Base-by-base conservation (phyloP, 2,888 invertebrate genomes). In the Sinopyrophorus schimmeli region DNA sequence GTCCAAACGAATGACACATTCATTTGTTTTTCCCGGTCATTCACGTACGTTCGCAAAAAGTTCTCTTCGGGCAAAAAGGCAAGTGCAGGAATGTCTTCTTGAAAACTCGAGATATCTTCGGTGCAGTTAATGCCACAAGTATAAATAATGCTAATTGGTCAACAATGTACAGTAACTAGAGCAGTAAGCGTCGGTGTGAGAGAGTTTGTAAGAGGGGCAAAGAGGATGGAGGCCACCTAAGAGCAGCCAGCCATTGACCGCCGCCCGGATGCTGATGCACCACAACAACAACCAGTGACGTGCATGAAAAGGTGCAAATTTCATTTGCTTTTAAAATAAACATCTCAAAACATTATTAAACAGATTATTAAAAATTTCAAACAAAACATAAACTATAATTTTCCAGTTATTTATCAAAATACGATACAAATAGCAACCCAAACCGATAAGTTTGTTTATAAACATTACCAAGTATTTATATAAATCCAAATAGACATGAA, bases 221-320 rank as follows among this genome's bases (percentile, higher is more conserved):
- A 47, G 32, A 54, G 51, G 44, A 51, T 31, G 50, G 42, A 54
- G 54, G 52, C 53, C 53, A 53, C 54, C 55, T 54, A 54, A 50
- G 53, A 58, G 57, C 53, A 59, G 53, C 53, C 65, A 63, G 65
- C 64, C 65, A 64, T 62, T 66, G 66, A 64, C 64, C 64, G 64
- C 58, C 62, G 63, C 65, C 55, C 65, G 65, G 66, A 65, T 66
- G 64, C 62, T 60, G 64, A 59, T 61, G 60, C 59, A 64, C 60
- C 62, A 62, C 59, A 63, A 62, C 57, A 61, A 63, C 53, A 53
- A 39, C 17, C 61, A 64, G 59, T 56, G 61, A 57, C 61, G 63
- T 58, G 38, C 52, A n/a, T n/a, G n/a, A n/a, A n/a, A n/a, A n/a
- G n/a, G n/a, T n/a, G n/a, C n/a, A n/a, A n/a, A n/a, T n/a, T n/a